These are phyloP conservation scores for Eonycteris spelaea DNA, from an alignment of 2,113 vertebrate species.

Conservation along the genomic window DNA sequence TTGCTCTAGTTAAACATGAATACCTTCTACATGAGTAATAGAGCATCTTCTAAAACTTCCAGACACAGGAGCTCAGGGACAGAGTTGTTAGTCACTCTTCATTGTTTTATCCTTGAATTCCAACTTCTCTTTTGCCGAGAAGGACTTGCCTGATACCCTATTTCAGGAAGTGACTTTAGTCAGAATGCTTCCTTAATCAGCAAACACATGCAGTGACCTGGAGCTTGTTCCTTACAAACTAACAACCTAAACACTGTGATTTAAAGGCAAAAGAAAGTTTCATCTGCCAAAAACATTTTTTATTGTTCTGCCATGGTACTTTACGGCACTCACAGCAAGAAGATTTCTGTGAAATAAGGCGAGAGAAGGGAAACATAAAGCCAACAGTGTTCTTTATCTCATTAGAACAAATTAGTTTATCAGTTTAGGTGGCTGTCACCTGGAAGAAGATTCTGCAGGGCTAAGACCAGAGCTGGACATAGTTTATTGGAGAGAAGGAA, in stretches of 20 bases:
- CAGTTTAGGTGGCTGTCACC: background rate
- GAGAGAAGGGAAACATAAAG: background rate
- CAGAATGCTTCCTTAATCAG: background rate
- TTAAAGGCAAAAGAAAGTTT: background rate
- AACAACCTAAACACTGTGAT: background rate
- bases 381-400: background rate
- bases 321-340: background rate
- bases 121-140: background rate
- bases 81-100: background rate
- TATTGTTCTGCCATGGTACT: background rate
- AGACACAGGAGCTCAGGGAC: background rate
- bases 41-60: background rate
- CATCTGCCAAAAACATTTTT: background rate
- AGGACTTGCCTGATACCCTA: background rate
- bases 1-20: background rate
- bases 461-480: background rate
- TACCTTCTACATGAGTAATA: background rate
- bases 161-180: background rate
- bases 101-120: background rate
- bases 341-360: background rate
- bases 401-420: background rate
- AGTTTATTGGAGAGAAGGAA: background rate
- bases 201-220: background rate
- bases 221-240: background rate
- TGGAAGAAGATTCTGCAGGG: background rate